phyloP scores from a whole-genome alignment of 2,888 invertebrate species.

The Eueremaeus valkanovi region DNA sequence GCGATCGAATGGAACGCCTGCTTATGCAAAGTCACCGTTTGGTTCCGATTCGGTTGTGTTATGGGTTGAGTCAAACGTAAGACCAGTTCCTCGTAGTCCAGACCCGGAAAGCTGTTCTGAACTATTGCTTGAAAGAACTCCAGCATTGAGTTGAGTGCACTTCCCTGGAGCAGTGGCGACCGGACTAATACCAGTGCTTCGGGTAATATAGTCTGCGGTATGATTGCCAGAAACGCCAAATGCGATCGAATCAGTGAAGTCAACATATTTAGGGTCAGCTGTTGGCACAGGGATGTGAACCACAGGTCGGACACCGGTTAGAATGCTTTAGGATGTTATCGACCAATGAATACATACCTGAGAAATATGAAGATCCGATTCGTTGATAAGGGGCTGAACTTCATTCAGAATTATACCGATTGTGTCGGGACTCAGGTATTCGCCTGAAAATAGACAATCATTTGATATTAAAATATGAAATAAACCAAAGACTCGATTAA shows the following conservation, averaged over 20 bases:
- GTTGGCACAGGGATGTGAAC: no score
- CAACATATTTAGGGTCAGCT: constrained; percentile 71
- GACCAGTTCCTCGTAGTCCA: constrained; percentile 71
- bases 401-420: constrained; percentile 77
- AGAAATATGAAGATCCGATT: constrained; percentile 93
- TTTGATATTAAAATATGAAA: constrained; percentile 37
- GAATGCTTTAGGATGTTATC: no score
- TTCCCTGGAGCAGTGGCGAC: constrained; percentile 88
- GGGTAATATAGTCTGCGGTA: constrained; percentile 70
- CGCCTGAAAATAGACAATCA: constrained; percentile 48
- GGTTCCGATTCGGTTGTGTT: constrained; percentile 49
- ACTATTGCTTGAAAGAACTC: constrained; percentile 91
- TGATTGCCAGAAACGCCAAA: constrained; percentile 66
- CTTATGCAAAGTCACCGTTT: constrained; percentile 46
- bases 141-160: constrained; percentile 82
- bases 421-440: constrained; percentile 64
- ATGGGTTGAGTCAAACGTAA: constrained; percentile 53
- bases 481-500: not conserved
- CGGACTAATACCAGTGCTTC: constrained; percentile 79
- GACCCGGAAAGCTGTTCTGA: constrained; percentile 66
- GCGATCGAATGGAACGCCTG: constrained; percentile 90
- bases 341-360: constrained; percentile 51
- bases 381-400: constrained; percentile 82
- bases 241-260: constrained; percentile 75
- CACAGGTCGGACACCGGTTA: no score